A percentile compares a stretch with the other conserved stretches of the same genome.
Evolutionary conservation across 2,113 vertebrate species (phyloP).

Genomic region (Perca schrenkii): DNA sequence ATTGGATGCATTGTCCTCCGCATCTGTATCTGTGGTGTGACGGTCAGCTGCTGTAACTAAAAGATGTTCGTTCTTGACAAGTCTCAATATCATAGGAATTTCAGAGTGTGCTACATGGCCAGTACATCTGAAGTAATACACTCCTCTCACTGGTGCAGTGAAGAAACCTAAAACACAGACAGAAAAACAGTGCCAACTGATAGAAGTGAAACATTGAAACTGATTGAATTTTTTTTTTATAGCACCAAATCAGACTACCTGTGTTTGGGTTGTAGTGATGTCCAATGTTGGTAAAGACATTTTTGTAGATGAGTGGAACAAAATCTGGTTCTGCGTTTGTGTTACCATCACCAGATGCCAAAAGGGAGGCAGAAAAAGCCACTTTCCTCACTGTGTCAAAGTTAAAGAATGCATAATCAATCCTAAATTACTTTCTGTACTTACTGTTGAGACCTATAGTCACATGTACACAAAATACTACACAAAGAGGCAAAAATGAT

Average conservation of each 20-base stretch:
- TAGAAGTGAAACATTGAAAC: neutral
- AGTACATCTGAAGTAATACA: conserved; percentile 57
- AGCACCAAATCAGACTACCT: too few species aligned
- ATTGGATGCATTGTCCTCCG: conserved; percentile 44
- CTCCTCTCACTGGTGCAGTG: conserved; percentile 57
- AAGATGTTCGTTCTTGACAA: conserved; percentile 20
- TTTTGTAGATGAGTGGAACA: conserved; percentile 32
- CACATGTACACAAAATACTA: neutral
- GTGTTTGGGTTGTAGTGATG: conserved; percentile 53
- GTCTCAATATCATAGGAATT: accelerated
- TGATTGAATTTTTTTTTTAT: too few species aligned
- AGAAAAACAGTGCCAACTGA: neutral
- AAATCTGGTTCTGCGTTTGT: accelerated
- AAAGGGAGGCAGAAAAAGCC: conserved; percentile 57
- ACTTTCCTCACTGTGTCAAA: conserved; percentile 36
- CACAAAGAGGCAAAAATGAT: neutral
- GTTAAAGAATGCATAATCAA: neutral
- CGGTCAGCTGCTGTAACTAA: neutral
- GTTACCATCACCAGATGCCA: conserved; percentile 30
- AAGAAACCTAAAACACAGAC: conserved; percentile 47
- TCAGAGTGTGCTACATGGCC: neutral
- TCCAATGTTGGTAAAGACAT: conserved; percentile 57
- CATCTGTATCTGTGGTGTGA: neutral
- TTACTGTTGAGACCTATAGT: neutral
- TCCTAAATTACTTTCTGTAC: neutral